Percentiles rank a stretch among this genome's conserved stretches.
phyloP scores from a whole-genome alignment of 1,140 invertebrate species.

The Heliconius hermathena region DNA sequence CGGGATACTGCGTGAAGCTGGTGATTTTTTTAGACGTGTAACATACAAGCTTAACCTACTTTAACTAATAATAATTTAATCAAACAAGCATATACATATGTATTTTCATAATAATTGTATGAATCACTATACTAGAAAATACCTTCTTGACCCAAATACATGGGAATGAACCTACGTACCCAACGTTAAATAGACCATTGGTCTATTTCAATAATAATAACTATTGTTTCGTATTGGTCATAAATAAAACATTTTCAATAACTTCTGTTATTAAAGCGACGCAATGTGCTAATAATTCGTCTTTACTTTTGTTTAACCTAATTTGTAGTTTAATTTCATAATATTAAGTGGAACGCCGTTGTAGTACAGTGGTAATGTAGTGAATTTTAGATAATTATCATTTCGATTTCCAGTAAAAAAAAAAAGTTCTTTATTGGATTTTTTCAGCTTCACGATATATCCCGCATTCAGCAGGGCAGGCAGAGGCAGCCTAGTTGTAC shows the following conservation, averaged over 20 bases:
- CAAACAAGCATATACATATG: background rate
- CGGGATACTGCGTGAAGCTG: too few relatives aligned
- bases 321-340: background rate
- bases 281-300: background rate
- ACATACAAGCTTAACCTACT: background rate
- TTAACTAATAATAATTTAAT: background rate
- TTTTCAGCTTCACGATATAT: too few relatives aligned
- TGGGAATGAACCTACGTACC: slow-evolving; percentile 5
- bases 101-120: background rate
- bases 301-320: background rate
- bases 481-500: too few relatives aligned
- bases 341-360: background rate
- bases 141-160: background rate
- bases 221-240: background rate
- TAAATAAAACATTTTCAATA: slow-evolving; percentile 4
- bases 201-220: slow-evolving; percentile 3
- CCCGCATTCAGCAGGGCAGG: too few relatives aligned
- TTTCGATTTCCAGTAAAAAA: background rate
- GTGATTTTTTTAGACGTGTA: background rate
- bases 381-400: background rate
- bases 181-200: background rate
- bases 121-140: slow-evolving; percentile 2
- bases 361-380: background rate
- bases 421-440: too few relatives aligned
- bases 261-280: background rate